These are phyloP conservation scores for Seriola rivoliana DNA, from an alignment of 2,113 vertebrate genomes.

Conservation along the genomic window DNA sequence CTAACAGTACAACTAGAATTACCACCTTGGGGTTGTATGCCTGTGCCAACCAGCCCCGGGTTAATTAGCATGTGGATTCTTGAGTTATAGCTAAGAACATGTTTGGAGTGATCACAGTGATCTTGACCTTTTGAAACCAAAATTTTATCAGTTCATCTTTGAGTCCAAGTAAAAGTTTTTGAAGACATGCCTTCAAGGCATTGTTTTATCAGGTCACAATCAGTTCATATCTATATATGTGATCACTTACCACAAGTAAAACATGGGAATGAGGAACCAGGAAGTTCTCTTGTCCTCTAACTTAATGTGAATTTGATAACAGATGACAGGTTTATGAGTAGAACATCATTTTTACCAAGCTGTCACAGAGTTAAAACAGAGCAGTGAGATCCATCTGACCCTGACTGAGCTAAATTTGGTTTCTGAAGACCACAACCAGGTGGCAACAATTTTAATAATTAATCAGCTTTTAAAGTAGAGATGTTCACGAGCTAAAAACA, in stretches of 20 bases:
- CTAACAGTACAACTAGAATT: neutral
- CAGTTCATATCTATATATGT: too few relatives aligned
- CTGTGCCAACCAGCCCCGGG: too few relatives aligned
- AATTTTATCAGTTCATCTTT: too few relatives aligned
- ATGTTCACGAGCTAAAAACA: neutral
- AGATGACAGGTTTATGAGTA: neutral
- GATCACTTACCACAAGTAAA: neutral
- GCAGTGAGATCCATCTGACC: neutral
- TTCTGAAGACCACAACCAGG: neutral
- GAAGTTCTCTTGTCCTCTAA: neutral
- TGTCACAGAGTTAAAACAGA: neutral
- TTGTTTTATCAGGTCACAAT: too few relatives aligned
- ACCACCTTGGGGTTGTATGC: too few relatives aligned
- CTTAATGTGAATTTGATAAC: neutral
- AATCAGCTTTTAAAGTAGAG: neutral
- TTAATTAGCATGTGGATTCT: too few relatives aligned
- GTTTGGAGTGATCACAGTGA: too few relatives aligned
- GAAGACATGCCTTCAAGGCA: too few relatives aligned
- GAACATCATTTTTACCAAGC: neutral
- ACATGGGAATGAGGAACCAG: neutral
- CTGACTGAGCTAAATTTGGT: neutral
- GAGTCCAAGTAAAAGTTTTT: too few relatives aligned
- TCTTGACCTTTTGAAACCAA: too few relatives aligned
- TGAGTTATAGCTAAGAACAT: too few relatives aligned
- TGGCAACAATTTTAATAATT: neutral